A percentile compares a stretch with the other conserved stretches of the same genome.
phyloP scores from a whole-genome alignment of 2,113 vertebrate species.

The Nothobranchius furzeri region DNA sequence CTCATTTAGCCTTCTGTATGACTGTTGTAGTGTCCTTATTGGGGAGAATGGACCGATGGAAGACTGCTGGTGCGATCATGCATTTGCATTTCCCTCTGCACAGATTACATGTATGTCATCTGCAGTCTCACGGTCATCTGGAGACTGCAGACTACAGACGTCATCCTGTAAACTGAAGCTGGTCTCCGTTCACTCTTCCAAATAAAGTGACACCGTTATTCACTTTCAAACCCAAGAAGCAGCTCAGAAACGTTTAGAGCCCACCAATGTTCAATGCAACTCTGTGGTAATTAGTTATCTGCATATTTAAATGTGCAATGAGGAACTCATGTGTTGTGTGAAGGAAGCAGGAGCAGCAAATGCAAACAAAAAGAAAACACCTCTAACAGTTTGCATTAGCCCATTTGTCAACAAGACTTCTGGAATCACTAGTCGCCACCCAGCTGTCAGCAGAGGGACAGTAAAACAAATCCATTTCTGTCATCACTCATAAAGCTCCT shows the following conservation, averaged over 20 bases:
- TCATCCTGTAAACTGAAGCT: conserved; percentile 38
- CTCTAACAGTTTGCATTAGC: not conserved
- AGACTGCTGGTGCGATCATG: conserved; percentile 62
- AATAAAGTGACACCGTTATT: not conserved
- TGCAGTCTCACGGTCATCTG: not conserved
- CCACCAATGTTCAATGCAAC: not conserved
- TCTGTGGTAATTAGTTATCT: not conserved
- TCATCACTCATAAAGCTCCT: not conserved
- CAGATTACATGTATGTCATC: conserved; percentile 28
- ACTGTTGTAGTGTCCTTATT: conserved; percentile 68
- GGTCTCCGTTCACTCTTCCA: conserved; percentile 34
- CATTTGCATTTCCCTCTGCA: conserved; percentile 49
- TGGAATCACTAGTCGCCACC: not conserved
- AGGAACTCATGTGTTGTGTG: not conserved
- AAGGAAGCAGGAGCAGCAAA: conserved; percentile 40
- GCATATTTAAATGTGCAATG: not conserved
- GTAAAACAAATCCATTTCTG: not conserved
- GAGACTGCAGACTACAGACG: conserved; percentile 24
- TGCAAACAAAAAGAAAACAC: conserved; percentile 1
- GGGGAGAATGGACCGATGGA: conserved; percentile 53
- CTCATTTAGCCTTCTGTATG: conserved; percentile 55
- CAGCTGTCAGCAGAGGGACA: not conserved
- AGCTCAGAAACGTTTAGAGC: not conserved
- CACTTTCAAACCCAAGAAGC: too few relatives aligned
- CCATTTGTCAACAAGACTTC: not conserved